phyloP scores from a whole-genome alignment of 2,888 invertebrate species.

The Plagiodera versicolora region DNA sequence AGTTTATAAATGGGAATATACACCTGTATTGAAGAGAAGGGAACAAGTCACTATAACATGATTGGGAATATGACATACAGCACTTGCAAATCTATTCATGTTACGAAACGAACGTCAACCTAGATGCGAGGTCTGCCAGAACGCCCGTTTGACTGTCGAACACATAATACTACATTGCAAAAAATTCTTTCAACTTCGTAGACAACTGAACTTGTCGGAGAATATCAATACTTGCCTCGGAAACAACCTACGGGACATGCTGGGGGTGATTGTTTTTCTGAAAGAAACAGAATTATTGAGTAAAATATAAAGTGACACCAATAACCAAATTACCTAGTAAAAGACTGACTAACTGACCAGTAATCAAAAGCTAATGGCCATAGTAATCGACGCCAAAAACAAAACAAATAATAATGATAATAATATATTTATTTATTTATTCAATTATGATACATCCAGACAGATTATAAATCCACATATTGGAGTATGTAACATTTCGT shows the following conservation, averaged over 20 bases:
- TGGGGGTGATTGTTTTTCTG: neutral
- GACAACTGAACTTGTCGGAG: neutral
- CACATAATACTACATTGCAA: neutral
- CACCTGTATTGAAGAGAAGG: neutral
- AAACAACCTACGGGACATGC: neutral
- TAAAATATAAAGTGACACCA: neutral
- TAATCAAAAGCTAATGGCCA: too few species aligned
- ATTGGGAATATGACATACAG: too few species aligned
- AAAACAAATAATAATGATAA: too few species aligned
- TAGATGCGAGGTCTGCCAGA: neutral
- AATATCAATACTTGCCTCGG: neutral
- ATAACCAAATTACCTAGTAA: neutral
- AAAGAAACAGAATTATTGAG: neutral
- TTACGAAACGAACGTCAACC: neutral
- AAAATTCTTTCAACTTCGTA: neutral
- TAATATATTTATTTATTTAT: neutral
- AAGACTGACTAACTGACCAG: too few species aligned
- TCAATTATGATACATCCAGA: neutral
- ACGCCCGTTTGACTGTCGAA: neutral
- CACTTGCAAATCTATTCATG: neutral
- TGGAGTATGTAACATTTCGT: neutral
- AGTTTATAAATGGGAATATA: neutral
- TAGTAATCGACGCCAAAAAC: too few species aligned
- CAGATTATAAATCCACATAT: neutral
- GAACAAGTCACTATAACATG: neutral